Evolutionary conservation across 2,888 invertebrate species (phyloP).

Genomic region (Pedicia rivosa): DNA sequence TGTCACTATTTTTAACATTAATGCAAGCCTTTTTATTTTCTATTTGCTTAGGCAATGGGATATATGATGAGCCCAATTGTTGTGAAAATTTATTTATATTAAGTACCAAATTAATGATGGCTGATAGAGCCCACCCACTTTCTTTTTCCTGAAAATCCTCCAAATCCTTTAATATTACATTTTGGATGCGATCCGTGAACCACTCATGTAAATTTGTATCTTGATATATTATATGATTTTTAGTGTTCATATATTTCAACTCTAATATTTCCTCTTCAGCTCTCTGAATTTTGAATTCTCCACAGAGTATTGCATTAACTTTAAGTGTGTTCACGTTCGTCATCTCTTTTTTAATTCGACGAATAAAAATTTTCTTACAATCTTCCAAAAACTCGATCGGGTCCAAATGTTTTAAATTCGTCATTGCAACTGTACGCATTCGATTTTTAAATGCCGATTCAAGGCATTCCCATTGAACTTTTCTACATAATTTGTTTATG

Average conservation of each 20-base stretch:
- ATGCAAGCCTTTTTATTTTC: conserved; percentile 13
- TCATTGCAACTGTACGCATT: no score
- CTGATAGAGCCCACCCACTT: conserved; percentile 14
- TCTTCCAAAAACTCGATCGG: no score
- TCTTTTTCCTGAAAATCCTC: conserved; percentile 16
- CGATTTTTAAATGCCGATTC: no score
- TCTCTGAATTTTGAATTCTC: no score
- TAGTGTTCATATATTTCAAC: conserved; percentile 1
- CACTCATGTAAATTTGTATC: neutral
- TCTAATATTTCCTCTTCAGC: no score
- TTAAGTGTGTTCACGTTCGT: no score
- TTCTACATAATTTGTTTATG: no score
- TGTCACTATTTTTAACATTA: conserved; percentile 14
- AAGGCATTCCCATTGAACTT: no score
- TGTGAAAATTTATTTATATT: conserved; percentile 13
- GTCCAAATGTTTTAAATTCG: no score
- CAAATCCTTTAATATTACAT: conserved; percentile 3
- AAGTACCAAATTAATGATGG: conserved; percentile 10
- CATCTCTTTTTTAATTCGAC: no score
- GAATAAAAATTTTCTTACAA: no score
- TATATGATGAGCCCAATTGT: conserved; percentile 11
- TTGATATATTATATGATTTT: neutral
- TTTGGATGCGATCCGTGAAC: neutral
- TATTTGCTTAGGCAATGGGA: conserved; percentile 11
- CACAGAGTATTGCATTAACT: no score